A percentile compares a stretch with the other conserved stretches of the same genome.
Conservation (phyloP, 1,140 invertebrate genomes). For the Papilio machaon region DNA sequence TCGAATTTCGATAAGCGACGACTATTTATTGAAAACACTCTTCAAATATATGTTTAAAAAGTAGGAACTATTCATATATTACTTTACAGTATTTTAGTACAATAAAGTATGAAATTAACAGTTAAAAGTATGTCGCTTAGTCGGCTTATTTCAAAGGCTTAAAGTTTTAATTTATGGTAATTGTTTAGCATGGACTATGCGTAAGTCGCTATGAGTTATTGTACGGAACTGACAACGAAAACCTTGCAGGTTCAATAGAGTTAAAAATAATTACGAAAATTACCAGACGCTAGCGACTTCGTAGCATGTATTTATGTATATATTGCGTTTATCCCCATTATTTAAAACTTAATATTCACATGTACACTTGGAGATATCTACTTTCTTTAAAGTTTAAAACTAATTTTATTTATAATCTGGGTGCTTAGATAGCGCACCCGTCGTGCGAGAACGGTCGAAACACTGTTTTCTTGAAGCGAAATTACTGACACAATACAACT, state of each 20-base stretch:
- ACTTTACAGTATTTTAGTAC: not conserved
- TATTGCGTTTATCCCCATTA: no score
- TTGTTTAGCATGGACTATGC: constrained; percentile 79
- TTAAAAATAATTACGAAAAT: constrained; percentile 17
- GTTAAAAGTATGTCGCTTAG: constrained; percentile 19
- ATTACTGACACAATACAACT: not conserved
- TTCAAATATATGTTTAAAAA: no score
- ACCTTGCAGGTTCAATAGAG: constrained; percentile 53
- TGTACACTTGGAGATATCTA: no score
- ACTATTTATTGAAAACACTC: no score
- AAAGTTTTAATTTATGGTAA: constrained; percentile 73
- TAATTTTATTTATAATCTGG: no score
- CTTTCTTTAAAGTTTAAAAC: no score
- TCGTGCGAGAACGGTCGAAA: no score
- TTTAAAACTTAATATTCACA: no score
- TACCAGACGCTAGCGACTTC: not conserved
- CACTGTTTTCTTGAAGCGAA: not conserved
- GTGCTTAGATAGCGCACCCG: not conserved
- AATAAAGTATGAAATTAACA: constrained; percentile 5
- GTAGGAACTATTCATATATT: no score
- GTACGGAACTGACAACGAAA: constrained; percentile 55
- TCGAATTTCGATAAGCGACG: no score
- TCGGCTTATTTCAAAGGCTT: constrained; percentile 59
- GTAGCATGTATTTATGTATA: not conserved
- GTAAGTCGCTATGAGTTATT: constrained; percentile 65